A percentile compares a stretch with the other conserved stretches of the same genome.
These are phyloP conservation scores for Panagrolaimus sp. DNA, from an alignment of 1,140 invertebrate species.

Conservation along the genomic window DNA sequence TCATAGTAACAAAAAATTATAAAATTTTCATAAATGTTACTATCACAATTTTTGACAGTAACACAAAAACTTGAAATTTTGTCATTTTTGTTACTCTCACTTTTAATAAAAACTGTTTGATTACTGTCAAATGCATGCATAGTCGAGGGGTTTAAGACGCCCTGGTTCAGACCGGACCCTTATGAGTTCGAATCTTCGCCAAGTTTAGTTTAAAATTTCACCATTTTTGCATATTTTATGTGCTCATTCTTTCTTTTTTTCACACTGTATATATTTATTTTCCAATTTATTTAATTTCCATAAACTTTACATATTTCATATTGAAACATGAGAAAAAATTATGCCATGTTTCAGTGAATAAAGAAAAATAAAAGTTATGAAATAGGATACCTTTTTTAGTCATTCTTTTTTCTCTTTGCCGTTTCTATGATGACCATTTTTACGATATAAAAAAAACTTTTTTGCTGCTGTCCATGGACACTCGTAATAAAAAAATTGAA, in stretches of 20 bases:
- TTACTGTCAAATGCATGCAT: not conserved
- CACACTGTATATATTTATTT: slow-evolving; percentile 3
- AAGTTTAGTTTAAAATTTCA: too few relatives aligned
- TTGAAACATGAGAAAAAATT: not conserved
- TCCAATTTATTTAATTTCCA: not conserved
- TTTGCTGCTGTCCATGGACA: too few relatives aligned
- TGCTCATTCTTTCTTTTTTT: not conserved
- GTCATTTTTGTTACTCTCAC: not conserved
- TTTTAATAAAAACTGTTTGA: not conserved
- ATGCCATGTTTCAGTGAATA: not conserved
- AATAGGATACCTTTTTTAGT: slow-evolving; percentile 10
- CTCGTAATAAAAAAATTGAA: too few relatives aligned
- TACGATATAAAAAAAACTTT: too few relatives aligned
- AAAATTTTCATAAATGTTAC: not conserved
- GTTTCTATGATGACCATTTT: too few relatives aligned
- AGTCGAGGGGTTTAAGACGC: too few relatives aligned
- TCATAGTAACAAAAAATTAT: too few relatives aligned
- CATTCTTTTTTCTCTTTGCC: not conserved
- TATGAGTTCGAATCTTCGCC: too few relatives aligned
- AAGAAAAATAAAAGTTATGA: slow-evolving; percentile 6
- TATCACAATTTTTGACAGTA: slow-evolving; percentile 3
- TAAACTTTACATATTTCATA: too few relatives aligned
- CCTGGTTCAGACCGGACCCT: too few relatives aligned
- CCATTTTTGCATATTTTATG: not conserved
- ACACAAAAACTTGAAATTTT: not conserved